Conservation (phyloP, 2,888 invertebrate species). For the Hirtodrosophila duncani region DNA sequence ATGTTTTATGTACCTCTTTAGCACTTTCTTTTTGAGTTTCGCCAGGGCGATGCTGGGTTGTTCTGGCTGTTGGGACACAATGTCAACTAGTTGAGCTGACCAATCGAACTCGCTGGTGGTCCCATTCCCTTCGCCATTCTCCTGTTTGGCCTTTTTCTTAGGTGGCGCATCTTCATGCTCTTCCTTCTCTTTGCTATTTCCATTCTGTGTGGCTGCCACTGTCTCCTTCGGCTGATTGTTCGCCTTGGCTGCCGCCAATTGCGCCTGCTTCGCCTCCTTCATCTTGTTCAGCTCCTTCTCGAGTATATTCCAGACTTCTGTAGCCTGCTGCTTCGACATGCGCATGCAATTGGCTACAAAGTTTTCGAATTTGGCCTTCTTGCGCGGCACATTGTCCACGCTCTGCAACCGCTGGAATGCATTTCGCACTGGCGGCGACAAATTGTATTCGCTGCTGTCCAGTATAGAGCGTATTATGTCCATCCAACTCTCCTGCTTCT, state of each 20-base stretch:
- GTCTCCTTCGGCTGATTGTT: constrained; percentile 18
- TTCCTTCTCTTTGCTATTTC: constrained; percentile 1
- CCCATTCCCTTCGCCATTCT: constrained; percentile 9
- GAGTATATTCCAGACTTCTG: constrained; percentile 83
- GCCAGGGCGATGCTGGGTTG: constrained; percentile 84
- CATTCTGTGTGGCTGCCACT: constrained; percentile 7
- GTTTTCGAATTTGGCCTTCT: constrained; percentile 89
- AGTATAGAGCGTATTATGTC: constrained; percentile 76
- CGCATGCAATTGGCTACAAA: constrained; percentile 84
- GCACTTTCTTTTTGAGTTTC: constrained; percentile 87
- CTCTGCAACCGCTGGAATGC: constrained; percentile 85
- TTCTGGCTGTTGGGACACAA: constrained; percentile 76
- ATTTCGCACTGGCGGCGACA: constrained; percentile 80
- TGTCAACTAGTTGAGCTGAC: constrained; percentile 43
- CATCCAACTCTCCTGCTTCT: constrained; percentile 90
- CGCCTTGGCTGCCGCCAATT: constrained; percentile 40
- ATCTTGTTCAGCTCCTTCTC: constrained; percentile 80
- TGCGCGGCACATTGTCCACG: constrained; percentile 90
- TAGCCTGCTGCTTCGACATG: constrained; percentile 81
- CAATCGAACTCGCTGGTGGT: constrained; percentile 62
- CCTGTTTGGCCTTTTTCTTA: constrained; percentile 45
- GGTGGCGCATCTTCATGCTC: constrained; percentile 33
- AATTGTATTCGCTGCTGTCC: constrained; percentile 64
- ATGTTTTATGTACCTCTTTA: constrained; percentile 81
- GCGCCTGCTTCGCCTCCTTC: constrained; percentile 58